Percentiles rank a stretch among this genome's conserved stretches.
Evolutionary conservation across 1,140 invertebrate species (phyloP).

Genomic region (Ostrea edulis): DNA sequence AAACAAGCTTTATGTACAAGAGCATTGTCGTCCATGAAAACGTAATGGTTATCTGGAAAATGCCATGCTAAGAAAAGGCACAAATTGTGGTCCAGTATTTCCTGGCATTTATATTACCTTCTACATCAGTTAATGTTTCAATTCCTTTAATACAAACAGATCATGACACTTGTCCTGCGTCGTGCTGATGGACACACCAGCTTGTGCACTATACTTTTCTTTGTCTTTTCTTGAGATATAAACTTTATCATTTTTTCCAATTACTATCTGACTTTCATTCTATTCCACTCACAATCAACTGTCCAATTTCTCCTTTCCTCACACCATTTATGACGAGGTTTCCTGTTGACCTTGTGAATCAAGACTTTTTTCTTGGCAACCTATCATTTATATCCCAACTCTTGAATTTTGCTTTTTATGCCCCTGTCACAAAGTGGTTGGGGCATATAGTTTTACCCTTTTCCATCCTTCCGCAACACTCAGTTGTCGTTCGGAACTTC

Average conservation of each 20-base stretch:
- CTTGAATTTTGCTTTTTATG: no score
- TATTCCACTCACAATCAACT: not conserved
- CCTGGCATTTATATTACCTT: slow-evolving; percentile 44
- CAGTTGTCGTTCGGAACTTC: no score
- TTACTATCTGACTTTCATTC: no score
- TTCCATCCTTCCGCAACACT: no score
- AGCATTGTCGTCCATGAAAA: slow-evolving; percentile 51
- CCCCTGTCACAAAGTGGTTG: no score
- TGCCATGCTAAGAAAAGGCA: slow-evolving; percentile 42
- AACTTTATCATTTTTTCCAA: no score
- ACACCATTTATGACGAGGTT: not conserved
- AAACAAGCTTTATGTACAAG: slow-evolving; percentile 28
- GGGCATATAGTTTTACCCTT: no score
- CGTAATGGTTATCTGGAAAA: slow-evolving; percentile 26
- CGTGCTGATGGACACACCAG: not conserved
- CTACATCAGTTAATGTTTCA: slow-evolving; percentile 4
- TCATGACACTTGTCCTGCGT: not conserved
- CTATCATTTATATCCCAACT: no score
- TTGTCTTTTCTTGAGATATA: not conserved
- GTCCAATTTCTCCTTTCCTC: not conserved
- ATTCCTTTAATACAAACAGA: not conserved
- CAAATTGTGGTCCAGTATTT: slow-evolving; percentile 43
- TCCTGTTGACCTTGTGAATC: not conserved
- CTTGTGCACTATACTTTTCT: not conserved
- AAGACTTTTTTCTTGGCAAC: slow-evolving; percentile 4